phyloP scores from a whole-genome alignment of 2,113 vertebrate genomes.

The Charadrius vociferus region DNA sequence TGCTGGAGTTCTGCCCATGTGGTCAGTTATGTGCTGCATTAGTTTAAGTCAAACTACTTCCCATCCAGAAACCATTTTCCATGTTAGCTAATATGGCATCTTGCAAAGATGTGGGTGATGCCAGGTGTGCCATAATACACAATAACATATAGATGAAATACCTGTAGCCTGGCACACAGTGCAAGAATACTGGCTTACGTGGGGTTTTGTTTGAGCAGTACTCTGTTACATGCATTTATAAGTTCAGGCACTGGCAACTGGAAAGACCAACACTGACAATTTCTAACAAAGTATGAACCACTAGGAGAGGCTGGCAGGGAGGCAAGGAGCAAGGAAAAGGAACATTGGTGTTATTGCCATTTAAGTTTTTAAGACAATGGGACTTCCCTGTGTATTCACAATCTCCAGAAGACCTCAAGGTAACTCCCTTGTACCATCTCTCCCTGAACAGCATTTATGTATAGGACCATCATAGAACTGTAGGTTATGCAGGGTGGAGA shows the following conservation, averaged over 20 bases:
- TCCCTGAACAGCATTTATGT: neutral
- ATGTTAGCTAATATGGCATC: neutral
- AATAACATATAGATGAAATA: too few species aligned
- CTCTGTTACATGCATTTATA: neutral
- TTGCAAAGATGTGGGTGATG: neutral
- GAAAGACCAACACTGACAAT: neutral
- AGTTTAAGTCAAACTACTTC: neutral
- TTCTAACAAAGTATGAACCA: neutral
- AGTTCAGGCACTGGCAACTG: neutral
- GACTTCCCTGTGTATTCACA: neutral
- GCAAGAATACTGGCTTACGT: neutral
- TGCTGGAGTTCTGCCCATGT: neutral
- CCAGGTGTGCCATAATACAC: neutral
- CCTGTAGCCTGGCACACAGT: neutral
- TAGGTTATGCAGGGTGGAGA: neutral
- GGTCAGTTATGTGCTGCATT: neutral
- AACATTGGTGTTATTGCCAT: neutral
- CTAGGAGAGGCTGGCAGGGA: neutral
- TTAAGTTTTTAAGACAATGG: neutral
- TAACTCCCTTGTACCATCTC: neutral
- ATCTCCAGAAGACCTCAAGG: neutral
- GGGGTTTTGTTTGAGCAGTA: neutral
- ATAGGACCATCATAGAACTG: neutral
- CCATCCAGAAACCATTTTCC: neutral
- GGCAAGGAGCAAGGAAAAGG: neutral